Evolutionary conservation across 2,888 invertebrate species (phyloP).

Genomic region (Eupithecia exiguata): DNA sequence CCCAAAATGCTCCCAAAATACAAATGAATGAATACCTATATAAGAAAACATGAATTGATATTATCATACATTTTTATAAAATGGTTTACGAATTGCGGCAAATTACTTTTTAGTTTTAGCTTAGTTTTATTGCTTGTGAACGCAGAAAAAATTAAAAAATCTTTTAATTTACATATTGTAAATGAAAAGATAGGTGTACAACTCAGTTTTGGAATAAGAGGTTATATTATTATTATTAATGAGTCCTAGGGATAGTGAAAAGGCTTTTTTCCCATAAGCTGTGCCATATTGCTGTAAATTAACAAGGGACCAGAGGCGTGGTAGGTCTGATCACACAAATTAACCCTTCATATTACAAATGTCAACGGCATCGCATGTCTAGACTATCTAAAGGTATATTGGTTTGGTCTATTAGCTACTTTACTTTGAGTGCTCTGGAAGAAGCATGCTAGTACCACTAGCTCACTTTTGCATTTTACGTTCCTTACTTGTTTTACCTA

Average conservation of each 20-base stretch:
- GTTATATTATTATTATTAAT: too few relatives aligned
- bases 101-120: too few relatives aligned
- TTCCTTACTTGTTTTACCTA: background rate
- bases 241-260: background rate
- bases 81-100: too few relatives aligned
- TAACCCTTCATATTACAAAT: slow-evolving; percentile 30
- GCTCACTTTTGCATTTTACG: background rate
- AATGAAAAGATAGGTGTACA: too few relatives aligned
- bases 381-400: slow-evolving; percentile 14
- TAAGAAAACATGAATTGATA: too few relatives aligned
- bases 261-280: slow-evolving; percentile 22
- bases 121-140: too few relatives aligned
- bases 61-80: too few relatives aligned
- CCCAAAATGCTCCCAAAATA: too few relatives aligned
- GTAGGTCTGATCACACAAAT: slow-evolving; percentile 24
- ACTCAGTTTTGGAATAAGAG: too few relatives aligned
- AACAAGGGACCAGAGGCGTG: slow-evolving; percentile 34
- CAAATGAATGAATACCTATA: too few relatives aligned
- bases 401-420: slow-evolving; percentile 16
- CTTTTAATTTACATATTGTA: too few relatives aligned
- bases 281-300: slow-evolving; percentile 30
- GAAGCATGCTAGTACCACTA: background rate
- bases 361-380: slow-evolving; percentile 25
- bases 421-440: slow-evolving; percentile 16
- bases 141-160: too few relatives aligned